Evolutionary conservation across 2,113 vertebrate genomes (phyloP).

Genomic region (Eubucco bourcierii): DNA sequence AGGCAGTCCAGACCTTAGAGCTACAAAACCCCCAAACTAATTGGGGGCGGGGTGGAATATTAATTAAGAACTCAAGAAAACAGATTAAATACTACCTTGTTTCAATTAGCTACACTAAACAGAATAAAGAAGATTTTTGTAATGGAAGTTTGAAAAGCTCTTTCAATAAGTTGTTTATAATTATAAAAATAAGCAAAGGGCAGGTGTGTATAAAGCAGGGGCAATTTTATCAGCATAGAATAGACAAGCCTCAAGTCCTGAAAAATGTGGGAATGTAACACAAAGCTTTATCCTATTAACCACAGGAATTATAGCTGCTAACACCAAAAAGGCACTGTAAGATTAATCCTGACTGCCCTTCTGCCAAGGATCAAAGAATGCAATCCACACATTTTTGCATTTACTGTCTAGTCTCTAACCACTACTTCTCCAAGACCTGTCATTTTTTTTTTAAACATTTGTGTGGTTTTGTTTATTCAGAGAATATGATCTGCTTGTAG

Average conservation of each 20-base stretch:
- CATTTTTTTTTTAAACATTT: not conserved
- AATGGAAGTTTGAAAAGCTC: not conserved
- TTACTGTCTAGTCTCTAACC: not conserved
- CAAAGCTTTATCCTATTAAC: not conserved
- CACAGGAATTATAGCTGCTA: not conserved
- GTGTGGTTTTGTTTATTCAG: not conserved
- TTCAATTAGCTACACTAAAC: not conserved
- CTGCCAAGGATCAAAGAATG: not conserved
- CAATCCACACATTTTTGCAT: not conserved
- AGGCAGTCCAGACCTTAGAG: not conserved
- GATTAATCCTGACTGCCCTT: not conserved
- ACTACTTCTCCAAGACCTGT: not conserved
- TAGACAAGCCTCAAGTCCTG: not conserved
- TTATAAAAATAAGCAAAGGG: not conserved
- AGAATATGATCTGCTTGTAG: not conserved
- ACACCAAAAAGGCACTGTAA: not conserved
- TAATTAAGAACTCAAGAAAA: not conserved
- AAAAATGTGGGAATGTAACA: not conserved
- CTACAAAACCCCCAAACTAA: not conserved
- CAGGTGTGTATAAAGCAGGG: not conserved
- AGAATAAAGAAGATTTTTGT: not conserved
- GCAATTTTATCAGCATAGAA: not conserved
- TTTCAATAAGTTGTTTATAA: not conserved
- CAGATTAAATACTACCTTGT: not conserved
- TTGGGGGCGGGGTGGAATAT: not conserved